These are phyloP conservation scores for Homarus americanus DNA, from an alignment of 1,140 invertebrate species.

Conservation along the genomic window DNA sequence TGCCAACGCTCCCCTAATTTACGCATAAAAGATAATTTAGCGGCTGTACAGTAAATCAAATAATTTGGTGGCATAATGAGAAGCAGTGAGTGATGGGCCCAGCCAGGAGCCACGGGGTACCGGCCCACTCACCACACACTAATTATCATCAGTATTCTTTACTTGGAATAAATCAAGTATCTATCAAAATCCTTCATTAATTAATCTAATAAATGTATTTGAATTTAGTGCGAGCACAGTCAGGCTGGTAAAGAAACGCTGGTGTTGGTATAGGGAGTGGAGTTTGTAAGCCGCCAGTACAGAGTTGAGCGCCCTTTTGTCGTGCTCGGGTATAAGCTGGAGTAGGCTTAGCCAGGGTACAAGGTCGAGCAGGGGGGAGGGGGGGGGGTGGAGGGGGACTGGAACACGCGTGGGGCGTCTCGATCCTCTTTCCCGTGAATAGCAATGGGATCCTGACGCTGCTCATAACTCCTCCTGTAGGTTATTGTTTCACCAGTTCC, in stretches of 20 bases:
- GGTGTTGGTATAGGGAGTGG: too few relatives aligned
- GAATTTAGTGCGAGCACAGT: too few relatives aligned
- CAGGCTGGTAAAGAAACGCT: too few relatives aligned
- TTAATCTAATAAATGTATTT: too few relatives aligned
- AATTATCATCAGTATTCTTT: too few relatives aligned
- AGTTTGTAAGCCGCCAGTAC: too few relatives aligned
- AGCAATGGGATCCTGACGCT: not conserved
- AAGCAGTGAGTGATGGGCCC: not conserved
- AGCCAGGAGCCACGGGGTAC: too few relatives aligned
- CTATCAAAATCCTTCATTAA: too few relatives aligned
- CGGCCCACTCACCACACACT: too few relatives aligned
- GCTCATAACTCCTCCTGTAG: not conserved
- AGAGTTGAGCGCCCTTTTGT: too few relatives aligned
- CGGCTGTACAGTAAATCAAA: slow-evolving; percentile 36
- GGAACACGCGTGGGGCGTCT: not conserved
- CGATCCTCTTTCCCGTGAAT: not conserved
- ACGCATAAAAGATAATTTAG: slow-evolving; percentile 55
- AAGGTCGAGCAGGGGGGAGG: not conserved
- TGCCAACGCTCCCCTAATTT: slow-evolving; percentile 44
- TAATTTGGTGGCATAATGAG: slow-evolving; percentile 44
- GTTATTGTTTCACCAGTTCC: not conserved
- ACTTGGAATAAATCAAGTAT: too few relatives aligned
- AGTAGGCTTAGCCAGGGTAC: not conserved
- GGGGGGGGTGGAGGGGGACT: not conserved
- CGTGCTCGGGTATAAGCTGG: too few relatives aligned